Base-by-base conservation (phyloP, 2,888 invertebrate species). In the Leucophenga montana region DNA sequence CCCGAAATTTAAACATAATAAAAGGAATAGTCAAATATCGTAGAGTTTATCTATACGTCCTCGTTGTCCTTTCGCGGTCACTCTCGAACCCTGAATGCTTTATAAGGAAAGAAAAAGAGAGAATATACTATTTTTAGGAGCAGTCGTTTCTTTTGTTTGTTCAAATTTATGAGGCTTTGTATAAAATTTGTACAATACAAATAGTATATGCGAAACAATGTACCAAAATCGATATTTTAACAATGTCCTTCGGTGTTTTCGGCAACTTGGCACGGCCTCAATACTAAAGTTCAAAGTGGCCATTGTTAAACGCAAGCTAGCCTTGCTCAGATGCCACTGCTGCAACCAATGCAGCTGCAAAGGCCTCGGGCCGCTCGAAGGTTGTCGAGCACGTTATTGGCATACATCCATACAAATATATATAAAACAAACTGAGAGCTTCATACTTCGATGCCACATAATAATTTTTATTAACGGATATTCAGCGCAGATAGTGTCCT, bases 401-500 rank as follows among this genome's bases (percentile, higher is more conserved):
- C 57, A 57, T n/a, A 27, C 57, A 31, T 22, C 18, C 56, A 57
- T 22, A 57, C 57, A 57, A 22, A 27, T 27, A 22, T 57, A 27
- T 27, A 22, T 57, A n/a, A 9, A 57, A 57, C 31, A 57, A 8
- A 54, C 54, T 54, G 18, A 54, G 39, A 39, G 39, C 50, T 11
- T 57, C 31, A 57, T 27, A 57, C 57, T 57, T 13, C 57, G 27
- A 27, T 57, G 57, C 50, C 46, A 50, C 39, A 56, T 53, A 57
- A 59, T 61, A 27, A 54, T 68, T 61, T 70, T 70, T 70, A 66
- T 59, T 66, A 66, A 50, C 66, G 70, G 74, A 77, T 75, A 74
- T 75, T 77, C 75, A 75, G 74, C 73, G 71, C 73, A 78, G 74
- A 75, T 77, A 73, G 77, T 77, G 75, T 77, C 77, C 77, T 78